Percentiles rank a stretch among this genome's conserved stretches.
Evolutionary conservation across 2,113 vertebrate genomes (phyloP).

Genomic region (Picathartes gymnocephalus): DNA sequence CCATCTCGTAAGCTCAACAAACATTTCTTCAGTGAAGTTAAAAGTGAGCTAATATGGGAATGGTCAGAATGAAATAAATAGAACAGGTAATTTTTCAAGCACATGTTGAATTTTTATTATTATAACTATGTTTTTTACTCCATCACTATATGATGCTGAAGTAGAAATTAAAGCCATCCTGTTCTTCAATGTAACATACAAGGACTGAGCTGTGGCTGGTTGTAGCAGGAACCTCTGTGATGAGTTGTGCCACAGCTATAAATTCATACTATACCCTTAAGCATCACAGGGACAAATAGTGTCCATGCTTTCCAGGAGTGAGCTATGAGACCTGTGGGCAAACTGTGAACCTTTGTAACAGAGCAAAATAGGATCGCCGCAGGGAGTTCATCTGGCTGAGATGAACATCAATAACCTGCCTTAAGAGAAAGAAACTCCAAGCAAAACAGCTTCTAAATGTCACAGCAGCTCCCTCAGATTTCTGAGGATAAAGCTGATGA

Average conservation of each 20-base stretch:
- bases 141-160: neutral
- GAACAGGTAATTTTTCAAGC: neutral
- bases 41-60: neutral
- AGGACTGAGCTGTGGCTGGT: neutral
- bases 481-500: neutral
- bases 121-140: neutral
- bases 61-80: neutral
- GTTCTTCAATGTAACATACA: neutral
- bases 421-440: neutral
- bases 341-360: neutral
- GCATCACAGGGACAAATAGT: neutral
- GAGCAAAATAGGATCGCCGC: neutral
- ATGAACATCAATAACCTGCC: neutral
- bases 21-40: neutral
- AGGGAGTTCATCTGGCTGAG: neutral
- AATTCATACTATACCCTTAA: neutral
- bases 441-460: neutral
- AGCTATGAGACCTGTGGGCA: fast-evolving
- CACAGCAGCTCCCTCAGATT: neutral
- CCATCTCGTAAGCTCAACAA: neutral
- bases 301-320: neutral
- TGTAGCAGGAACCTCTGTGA: neutral
- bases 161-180: neutral
- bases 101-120: neutral
- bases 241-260: neutral